Conservation (phyloP, 2,113 vertebrate genomes). For the Genyomyrus donnyi region DNA sequence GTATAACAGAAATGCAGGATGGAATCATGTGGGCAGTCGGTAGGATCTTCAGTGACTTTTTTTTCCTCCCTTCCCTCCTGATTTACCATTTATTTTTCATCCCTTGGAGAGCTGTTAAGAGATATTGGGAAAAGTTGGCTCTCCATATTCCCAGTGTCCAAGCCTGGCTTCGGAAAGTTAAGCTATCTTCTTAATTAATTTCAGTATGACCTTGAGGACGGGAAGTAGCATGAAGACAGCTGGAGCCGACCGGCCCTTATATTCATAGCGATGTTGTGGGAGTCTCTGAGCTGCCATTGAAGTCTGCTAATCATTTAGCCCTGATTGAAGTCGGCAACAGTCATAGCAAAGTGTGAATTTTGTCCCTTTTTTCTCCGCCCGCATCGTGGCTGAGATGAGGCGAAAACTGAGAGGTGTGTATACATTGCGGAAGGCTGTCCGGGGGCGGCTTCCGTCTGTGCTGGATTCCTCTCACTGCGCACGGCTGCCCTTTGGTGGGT, state of each 20-base stretch:
- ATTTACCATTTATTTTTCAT: neutral
- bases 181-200: slow-evolving; percentile 5
- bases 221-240: slow-evolving; percentile 38
- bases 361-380: neutral
- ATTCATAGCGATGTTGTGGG: slow-evolving; percentile 21
- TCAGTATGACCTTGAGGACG: slow-evolving; percentile 40
- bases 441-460: neutral
- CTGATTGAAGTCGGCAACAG: neutral
- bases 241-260: slow-evolving; percentile 36
- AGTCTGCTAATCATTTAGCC: slow-evolving; percentile 7
- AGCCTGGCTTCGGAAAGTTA: neutral
- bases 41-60: neutral
- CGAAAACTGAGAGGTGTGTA: neutral
- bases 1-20: neutral
- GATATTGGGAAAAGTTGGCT: neutral
- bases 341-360: neutral
- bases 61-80: neutral
- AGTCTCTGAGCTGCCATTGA: neutral
- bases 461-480: neutral
- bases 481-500: neutral
- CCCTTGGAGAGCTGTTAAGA: neutral
- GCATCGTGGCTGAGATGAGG: neutral
- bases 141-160: neutral
- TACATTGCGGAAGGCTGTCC: no score
- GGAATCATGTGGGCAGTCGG: neutral